Conservation (phyloP, 2,113 vertebrate genomes). For the Podilymbus podiceps region DNA sequence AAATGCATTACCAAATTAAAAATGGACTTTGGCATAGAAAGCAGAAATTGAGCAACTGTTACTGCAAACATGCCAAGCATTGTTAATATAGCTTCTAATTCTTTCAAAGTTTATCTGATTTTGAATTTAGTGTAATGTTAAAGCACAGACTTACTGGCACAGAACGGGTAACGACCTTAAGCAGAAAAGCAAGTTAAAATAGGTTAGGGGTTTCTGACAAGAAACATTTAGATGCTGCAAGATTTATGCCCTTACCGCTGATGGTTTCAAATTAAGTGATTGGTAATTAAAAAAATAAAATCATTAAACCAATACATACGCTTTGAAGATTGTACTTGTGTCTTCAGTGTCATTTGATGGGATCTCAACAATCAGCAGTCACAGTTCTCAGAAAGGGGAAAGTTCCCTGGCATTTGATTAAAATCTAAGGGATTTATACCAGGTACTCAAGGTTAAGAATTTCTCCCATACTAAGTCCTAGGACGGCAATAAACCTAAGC, state of each 20-base stretch:
- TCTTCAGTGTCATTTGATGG: not conserved
- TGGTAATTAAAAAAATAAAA: not conserved
- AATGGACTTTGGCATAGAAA: not conserved
- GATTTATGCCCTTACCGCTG: not conserved
- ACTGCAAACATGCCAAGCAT: not conserved
- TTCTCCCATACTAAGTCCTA: not conserved
- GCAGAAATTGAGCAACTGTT: not conserved
- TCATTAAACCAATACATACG: not conserved
- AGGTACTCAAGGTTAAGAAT: not conserved
- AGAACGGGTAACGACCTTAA: not conserved
- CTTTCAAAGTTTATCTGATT: not conserved
- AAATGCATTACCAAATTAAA: not conserved
- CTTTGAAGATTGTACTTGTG: not conserved
- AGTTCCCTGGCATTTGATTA: not conserved
- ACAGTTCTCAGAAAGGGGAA: no score
- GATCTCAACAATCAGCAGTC: not conserved
- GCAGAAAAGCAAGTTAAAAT: not conserved
- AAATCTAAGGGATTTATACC: not conserved
- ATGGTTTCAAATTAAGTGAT: not conserved
- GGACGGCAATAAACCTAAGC: not conserved
- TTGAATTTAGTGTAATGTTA: not conserved
- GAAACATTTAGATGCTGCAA: not conserved
- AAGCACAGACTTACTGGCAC: not conserved
- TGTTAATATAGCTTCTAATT: not conserved
- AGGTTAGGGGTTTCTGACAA: not conserved